These are phyloP conservation scores for Chrysocyon brachyurus DNA, from an alignment of 2,797 vertebrate species.

Conservation along the genomic window DNA sequence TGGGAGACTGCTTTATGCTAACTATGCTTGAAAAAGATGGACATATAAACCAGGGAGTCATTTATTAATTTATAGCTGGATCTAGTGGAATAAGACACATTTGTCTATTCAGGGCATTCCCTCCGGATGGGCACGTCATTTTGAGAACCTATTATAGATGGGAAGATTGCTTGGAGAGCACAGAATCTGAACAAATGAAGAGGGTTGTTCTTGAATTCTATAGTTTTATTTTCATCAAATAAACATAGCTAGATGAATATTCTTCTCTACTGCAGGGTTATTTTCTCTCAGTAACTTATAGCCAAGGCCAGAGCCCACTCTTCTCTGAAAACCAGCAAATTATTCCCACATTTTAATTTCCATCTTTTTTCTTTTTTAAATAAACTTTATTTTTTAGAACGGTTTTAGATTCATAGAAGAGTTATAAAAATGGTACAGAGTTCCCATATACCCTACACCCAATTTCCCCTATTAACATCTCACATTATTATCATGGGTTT, in stretches of 20 bases:
- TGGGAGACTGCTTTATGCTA: neutral
- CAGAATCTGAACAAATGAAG: neutral
- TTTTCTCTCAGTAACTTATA: conserved; percentile 26
- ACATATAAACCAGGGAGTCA: neutral
- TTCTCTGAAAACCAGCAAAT: conserved; percentile 11
- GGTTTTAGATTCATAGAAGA: neutral
- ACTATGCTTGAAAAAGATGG: neutral
- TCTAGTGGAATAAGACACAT: neutral
- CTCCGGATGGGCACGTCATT: neutral
- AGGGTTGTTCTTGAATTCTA: neutral
- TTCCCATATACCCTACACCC: neutral
- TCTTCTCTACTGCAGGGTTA: neutral
- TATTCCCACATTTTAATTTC: neutral
- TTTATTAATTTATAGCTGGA: conserved; percentile 35
- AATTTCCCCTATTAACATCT: neutral
- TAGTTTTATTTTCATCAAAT: neutral
- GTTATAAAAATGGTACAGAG: neutral
- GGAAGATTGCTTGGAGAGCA: neutral
- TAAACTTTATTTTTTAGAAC: neutral
- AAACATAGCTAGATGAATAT: neutral
- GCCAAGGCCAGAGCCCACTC: neutral
- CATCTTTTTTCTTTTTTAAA: neutral
- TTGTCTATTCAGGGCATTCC: neutral
- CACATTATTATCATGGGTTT: neutral
- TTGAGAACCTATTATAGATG: neutral